phyloP scores from a whole-genome alignment of 2,797 vertebrate genomes.

The Cheirogaleus major region DNA sequence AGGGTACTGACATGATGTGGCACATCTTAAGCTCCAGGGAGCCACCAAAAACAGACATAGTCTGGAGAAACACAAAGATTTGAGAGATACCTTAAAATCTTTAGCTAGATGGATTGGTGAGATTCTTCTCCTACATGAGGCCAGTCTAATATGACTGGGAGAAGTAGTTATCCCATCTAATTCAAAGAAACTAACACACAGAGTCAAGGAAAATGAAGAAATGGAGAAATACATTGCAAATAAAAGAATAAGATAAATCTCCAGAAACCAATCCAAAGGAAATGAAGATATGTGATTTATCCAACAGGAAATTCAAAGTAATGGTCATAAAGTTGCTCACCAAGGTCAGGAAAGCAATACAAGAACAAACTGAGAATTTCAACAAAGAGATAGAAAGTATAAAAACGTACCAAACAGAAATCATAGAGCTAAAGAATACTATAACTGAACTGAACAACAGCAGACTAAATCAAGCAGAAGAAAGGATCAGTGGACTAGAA shows the following conservation, averaged over 20 bases:
- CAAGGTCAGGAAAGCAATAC: not conserved
- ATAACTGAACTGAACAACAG: not conserved
- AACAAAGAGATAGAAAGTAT: not conserved
- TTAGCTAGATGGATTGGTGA: not conserved
- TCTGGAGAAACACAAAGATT: not conserved
- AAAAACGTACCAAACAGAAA: not conserved
- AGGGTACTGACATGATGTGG: not conserved
- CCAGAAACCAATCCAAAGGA: not conserved
- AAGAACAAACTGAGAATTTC: not conserved
- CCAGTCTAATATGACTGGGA: not conserved
- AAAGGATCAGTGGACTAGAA: not conserved
- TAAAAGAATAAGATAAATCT: not conserved
- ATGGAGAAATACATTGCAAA: not conserved
- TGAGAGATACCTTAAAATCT: not conserved
- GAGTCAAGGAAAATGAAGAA: not conserved
- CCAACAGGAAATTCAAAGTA: not conserved
- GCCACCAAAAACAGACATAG: not conserved
- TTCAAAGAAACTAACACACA: not conserved
- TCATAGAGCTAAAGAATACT: not conserved
- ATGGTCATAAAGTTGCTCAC: not conserved
- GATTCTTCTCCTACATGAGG: not conserved
- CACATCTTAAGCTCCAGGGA: not conserved
- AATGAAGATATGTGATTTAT: not conserved
- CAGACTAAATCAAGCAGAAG: not conserved
- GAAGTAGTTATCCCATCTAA: not conserved